A percentile compares a stretch with the other conserved stretches of the same genome.
These are phyloP conservation scores for Penaeus chinensis DNA, from an alignment of 1,140 invertebrate genomes.

Conservation along the genomic window DNA sequence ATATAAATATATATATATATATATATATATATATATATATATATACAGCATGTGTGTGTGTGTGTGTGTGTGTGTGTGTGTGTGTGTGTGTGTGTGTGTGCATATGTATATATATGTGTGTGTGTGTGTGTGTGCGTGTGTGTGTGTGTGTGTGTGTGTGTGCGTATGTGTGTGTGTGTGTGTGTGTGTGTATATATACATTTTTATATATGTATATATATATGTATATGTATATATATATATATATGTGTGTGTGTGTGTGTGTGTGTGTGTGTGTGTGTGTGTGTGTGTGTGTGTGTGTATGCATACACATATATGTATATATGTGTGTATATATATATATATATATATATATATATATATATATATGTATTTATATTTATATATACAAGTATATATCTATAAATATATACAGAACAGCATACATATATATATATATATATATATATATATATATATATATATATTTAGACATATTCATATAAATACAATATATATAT, in stretches of 20 bases:
- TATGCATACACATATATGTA: slow-evolving; percentile 32
- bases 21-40: slow-evolving; percentile 22
- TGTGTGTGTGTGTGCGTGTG: neutral
- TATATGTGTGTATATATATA: slow-evolving; percentile 39
- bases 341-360: slow-evolving; percentile 23
- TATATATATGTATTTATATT: too few species aligned
- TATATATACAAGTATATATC: too few species aligned
- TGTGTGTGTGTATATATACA: slow-evolving; percentile 18
- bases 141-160: neutral
- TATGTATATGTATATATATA: slow-evolving; percentile 1
- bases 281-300: neutral
- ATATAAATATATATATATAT: slow-evolving; percentile 18
- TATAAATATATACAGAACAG: too few species aligned
- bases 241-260: neutral
- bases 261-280: neutral
- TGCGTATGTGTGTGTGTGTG: neutral
- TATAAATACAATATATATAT: too few species aligned
- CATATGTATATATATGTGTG: neutral
- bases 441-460: too few species aligned
- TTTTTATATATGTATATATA: slow-evolving; percentile 27
- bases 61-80: neutral
- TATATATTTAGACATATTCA: too few species aligned
- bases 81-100: neutral
- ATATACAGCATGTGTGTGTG: slow-evolving; percentile 6
- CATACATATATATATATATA: too few species aligned